Evolutionary conservation across 2,797 vertebrate species (phyloP).

Genomic region (Coregonus ussuriensis): DNA sequence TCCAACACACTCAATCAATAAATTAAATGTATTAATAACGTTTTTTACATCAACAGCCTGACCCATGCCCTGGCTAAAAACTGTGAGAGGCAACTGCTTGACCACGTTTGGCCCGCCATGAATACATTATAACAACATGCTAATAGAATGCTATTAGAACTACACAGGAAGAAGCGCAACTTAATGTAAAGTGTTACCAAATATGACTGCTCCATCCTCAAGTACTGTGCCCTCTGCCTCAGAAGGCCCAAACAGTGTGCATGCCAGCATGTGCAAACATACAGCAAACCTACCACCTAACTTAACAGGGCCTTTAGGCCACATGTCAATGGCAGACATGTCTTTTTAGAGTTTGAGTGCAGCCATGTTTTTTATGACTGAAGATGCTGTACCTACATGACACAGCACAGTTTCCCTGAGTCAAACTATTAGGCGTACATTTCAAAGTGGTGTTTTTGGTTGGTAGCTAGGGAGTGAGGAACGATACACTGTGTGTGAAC

Average conservation of each 20-base stretch:
- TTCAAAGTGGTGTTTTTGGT: background rate
- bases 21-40: background rate
- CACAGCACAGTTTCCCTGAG: background rate
- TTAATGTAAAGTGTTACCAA: background rate
- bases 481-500: background rate
- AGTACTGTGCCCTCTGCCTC: no score
- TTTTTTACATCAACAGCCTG: background rate
- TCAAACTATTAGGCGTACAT: background rate
- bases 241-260: no score
- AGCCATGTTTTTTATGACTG: background rate
- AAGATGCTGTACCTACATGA: background rate
- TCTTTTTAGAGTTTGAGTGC: background rate
- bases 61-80: no score
- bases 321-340: background rate
- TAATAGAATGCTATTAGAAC: background rate
- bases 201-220: no score
- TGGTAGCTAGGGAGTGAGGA: background rate
- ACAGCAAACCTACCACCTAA: no score
- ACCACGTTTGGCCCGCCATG: no score
- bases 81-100: no score
- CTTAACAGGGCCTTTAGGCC: background rate
- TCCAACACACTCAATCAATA: background rate
- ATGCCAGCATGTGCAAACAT: no score
- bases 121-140: no score
- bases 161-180: background rate